Evolutionary conservation across 2,888 invertebrate species (phyloP).

Genomic region (Phorcus lineatus): DNA sequence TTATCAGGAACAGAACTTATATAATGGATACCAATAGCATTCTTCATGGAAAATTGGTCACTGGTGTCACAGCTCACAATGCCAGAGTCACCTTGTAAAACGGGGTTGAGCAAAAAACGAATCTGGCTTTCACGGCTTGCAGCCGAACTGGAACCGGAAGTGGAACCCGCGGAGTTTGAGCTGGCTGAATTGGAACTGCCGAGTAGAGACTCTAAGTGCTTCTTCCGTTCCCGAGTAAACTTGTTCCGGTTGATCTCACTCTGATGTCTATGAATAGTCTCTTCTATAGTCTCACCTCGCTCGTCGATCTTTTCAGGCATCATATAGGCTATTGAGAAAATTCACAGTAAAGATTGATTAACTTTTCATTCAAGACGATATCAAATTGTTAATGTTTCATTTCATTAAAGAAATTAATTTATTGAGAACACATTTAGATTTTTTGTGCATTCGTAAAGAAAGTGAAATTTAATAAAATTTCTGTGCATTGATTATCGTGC

Average conservation of each 20-base stretch:
- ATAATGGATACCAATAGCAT: not conserved
- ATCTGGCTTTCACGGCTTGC: not conserved
- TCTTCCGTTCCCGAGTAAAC: slow-evolving; percentile 57
- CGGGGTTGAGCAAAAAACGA: not conserved
- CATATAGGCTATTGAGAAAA: slow-evolving; percentile 49
- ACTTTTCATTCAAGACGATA: too few species aligned
- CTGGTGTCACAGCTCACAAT: not conserved
- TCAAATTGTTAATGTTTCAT: too few species aligned
- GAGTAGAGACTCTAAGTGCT: slow-evolving; percentile 53
- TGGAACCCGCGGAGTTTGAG: not conserved
- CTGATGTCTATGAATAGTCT: slow-evolving; percentile 56
- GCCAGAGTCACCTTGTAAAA: not conserved
- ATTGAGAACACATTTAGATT: too few species aligned
- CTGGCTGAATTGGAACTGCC: slow-evolving; percentile 47
- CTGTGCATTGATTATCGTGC: too few species aligned
- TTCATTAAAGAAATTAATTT: too few species aligned
- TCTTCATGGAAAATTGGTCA: not conserved
- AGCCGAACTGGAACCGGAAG: slow-evolving; percentile 19
- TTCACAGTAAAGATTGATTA: not conserved
- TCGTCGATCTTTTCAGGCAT: slow-evolving; percentile 50
- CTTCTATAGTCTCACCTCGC: slow-evolving; percentile 39
- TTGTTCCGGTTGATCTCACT: slow-evolving; percentile 57
- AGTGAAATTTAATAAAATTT: too few species aligned
- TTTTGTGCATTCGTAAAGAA: too few species aligned
- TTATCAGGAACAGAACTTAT: not conserved